These are phyloP conservation scores for Epizoanthus stellaris DNA, from an alignment of 92 coral and sea anemone species.

Conservation along the genomic window DNA sequence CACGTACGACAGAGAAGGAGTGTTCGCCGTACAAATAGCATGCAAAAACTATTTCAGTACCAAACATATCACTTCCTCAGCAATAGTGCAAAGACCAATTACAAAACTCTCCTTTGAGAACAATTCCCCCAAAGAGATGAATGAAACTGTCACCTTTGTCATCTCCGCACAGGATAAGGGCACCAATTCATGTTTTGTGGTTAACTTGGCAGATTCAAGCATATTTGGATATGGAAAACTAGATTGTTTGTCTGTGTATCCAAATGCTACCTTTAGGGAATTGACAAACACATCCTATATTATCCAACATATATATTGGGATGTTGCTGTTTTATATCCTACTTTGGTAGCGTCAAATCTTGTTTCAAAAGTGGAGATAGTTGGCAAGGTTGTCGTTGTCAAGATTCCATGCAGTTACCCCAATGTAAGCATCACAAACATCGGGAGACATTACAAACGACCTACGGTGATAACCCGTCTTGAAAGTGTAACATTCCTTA, in stretches of 20 bases:
- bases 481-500: conserved; percentile 13
- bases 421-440: conserved; percentile 42
- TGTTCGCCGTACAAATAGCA: conserved; percentile 33
- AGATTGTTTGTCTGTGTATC: conserved; percentile 34
- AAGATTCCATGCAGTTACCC: conserved; percentile 71
- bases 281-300: conserved; percentile 30
- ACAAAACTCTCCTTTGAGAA: conserved; percentile 43
- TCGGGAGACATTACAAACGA: conserved; percentile 21
- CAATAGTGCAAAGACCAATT: conserved; percentile 51
- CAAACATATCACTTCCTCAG: conserved; percentile 19
- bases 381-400: conserved; percentile 30
- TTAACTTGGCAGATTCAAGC: conserved; percentile 59
- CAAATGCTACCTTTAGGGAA: conserved; percentile 30
- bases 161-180: conserved; percentile 52
- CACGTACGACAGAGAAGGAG: conserved; percentile 17
- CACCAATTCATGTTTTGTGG: conserved; percentile 61
- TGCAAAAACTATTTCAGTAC: conserved; percentile 56
- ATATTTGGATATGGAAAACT: conserved; percentile 54
- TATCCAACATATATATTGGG: conserved; percentile 48
- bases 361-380: conserved; percentile 39
- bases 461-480: conserved; percentile 50
- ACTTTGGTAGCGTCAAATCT: conserved; percentile 63
- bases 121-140: conserved; percentile 57
- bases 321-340: conserved; percentile 35
- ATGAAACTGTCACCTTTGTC: conserved; percentile 55